phyloP scores from a whole-genome alignment of 1,140 invertebrate genomes.

The Heliconius melpomene region DNA sequence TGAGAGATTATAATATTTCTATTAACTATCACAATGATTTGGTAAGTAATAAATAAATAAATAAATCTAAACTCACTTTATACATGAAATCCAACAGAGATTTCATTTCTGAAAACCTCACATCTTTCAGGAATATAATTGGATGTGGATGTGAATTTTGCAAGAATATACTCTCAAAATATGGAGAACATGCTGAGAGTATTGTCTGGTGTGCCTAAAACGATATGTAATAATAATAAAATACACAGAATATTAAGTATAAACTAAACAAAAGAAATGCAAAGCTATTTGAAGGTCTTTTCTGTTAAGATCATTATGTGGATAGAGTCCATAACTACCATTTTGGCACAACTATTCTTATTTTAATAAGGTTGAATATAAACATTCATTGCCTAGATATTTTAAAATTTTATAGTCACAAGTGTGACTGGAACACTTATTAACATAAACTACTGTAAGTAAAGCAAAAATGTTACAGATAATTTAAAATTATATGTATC shows the following conservation, averaged over 20 bases:
- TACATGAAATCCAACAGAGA: conserved; percentile 95
- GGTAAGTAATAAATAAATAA: not conserved
- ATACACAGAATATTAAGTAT: not conserved
- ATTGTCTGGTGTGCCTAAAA: conserved; percentile 94
- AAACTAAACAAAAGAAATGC: conserved; percentile 31
- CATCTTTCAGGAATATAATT: conserved; percentile 95
- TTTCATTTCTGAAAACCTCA: conserved; percentile 92
- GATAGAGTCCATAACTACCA: conserved; percentile 55
- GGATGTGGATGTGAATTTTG: conserved; percentile 95
- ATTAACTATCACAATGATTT: conserved; percentile 4
- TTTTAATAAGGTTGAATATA: conserved; percentile 56
- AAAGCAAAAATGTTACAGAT: not conserved
- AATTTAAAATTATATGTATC: conserved; percentile 7
- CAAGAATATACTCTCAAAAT: conserved; percentile 96
- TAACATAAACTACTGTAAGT: not conserved
- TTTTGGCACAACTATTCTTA: conserved; percentile 62
- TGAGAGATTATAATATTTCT: conserved; percentile 15
- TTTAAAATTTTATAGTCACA: conserved; percentile 25
- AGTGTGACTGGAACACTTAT: conserved; percentile 6
- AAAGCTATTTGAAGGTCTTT: conserved; percentile 63
- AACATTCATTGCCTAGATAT: conserved; percentile 23
- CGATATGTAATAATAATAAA: conserved; percentile 43
- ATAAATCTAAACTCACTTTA: conserved; percentile 79
- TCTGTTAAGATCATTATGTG: conserved; percentile 54
- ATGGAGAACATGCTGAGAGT: conserved; percentile 95